Evolutionary conservation across 2,797 vertebrate species (phyloP).

Genomic region (Eulemur rubriventer): DNA sequence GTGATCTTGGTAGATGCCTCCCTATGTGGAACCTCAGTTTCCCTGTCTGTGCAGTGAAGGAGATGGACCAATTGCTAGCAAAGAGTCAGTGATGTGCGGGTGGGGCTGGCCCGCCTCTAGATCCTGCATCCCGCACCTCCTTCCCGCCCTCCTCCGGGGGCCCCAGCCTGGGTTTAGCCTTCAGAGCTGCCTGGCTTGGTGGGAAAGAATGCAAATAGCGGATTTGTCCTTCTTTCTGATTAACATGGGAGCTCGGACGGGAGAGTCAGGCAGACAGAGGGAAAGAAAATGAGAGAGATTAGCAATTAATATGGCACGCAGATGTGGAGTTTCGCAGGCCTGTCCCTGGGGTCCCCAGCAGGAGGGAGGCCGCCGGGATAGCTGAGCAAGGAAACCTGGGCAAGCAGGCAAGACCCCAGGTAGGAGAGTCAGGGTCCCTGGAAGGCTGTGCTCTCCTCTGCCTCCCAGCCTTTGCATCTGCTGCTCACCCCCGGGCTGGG

Average conservation of each 20-base stretch:
- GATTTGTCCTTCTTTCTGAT: conserved; percentile 78
- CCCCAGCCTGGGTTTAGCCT: background rate
- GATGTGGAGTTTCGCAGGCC: background rate
- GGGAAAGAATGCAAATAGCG: conserved; percentile 69
- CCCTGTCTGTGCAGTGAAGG: background rate
- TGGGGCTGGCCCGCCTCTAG: background rate
- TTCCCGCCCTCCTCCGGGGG: background rate
- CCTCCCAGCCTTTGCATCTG: background rate
- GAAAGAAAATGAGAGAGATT: conserved; percentile 76
- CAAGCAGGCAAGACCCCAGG: background rate
- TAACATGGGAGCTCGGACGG: conserved; percentile 62
- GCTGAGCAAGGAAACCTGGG: background rate
- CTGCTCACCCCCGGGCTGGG: background rate
- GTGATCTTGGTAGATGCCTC: background rate
- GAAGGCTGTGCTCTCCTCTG: background rate
- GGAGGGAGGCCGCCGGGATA: background rate
- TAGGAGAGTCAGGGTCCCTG: background rate
- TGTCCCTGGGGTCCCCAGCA: background rate
- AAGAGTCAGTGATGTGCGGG: background rate
- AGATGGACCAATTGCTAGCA: background rate
- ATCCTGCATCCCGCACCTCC: background rate
- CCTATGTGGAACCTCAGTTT: background rate
- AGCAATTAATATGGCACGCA: conserved; percentile 74
- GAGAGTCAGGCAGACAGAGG: conserved; percentile 65
- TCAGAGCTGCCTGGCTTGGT: conserved; percentile 53